Percentiles rank a stretch among this genome's conserved stretches.
phyloP scores from a whole-genome alignment of 1,140 invertebrate species.

The Aleiodes sp. region DNA sequence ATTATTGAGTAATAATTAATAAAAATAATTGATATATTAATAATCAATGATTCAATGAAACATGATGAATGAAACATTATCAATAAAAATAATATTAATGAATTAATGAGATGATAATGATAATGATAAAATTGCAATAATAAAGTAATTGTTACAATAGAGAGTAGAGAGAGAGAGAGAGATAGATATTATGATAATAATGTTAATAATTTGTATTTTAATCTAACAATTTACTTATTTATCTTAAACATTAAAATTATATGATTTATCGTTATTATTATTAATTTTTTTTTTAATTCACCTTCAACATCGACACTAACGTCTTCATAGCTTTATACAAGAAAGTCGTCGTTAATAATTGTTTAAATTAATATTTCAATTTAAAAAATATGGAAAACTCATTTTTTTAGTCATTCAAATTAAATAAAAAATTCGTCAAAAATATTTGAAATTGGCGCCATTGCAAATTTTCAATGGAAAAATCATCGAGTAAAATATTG shows the following conservation, averaged over 20 bases:
- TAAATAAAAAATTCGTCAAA: too few species aligned
- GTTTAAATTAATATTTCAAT: too few species aligned
- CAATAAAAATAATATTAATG: conserved; percentile 20
- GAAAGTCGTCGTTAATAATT: conserved; percentile 19
- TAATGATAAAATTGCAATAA: conserved; percentile 46
- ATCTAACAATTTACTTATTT: conserved; percentile 51
- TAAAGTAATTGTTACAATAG: conserved; percentile 50
- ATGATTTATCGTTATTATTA: conserved; percentile 13
- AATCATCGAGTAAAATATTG: too few species aligned
- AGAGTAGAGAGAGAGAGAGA: conserved; percentile 47
- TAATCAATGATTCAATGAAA: conserved; percentile 9
- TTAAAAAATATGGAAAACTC: too few species aligned
- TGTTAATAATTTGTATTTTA: conserved; percentile 42
- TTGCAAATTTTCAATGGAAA: too few species aligned
- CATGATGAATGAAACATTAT: conserved; percentile 19
- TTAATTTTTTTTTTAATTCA: not conserved
- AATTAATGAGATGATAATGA: conserved; percentile 38
- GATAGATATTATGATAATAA: conserved; percentile 38
- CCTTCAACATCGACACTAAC: not conserved
- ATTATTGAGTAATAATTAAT: conserved; percentile 32
- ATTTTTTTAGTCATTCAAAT: too few species aligned
- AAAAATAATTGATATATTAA: conserved; percentile 28
- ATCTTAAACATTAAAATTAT: conserved; percentile 39
- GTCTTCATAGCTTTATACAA: conserved; percentile 13
- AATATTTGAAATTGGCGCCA: too few species aligned